These are phyloP conservation scores for Sebastes cheni DNA, from an alignment of 2,797 vertebrate species.

Conservation along the genomic window DNA sequence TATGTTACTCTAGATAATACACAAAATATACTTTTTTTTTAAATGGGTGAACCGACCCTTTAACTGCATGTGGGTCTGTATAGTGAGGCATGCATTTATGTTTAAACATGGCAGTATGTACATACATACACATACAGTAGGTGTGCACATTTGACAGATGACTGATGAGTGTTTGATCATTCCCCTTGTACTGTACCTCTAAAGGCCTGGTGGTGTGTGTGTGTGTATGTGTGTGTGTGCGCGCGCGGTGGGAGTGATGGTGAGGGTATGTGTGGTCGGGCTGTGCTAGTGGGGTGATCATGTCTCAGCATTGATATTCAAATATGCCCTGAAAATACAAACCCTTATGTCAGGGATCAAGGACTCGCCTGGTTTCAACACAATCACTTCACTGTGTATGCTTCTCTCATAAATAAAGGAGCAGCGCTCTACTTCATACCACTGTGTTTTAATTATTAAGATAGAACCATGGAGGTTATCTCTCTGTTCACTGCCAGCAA, in stretches of 20 bases:
- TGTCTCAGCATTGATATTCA: slow-evolving; percentile 81
- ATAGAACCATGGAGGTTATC: slow-evolving; percentile 77
- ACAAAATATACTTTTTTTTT: neutral
- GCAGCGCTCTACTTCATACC: slow-evolving; percentile 75
- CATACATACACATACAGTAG: neutral
- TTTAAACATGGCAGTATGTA: slow-evolving; percentile 8
- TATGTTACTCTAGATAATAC: neutral
- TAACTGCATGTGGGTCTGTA: neutral
- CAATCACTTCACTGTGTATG: slow-evolving; percentile 76
- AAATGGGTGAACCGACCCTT: neutral
- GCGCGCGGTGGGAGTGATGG: slow-evolving; percentile 9
- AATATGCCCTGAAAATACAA: slow-evolving; percentile 78
- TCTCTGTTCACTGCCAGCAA: slow-evolving; percentile 69
- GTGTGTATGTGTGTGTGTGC: neutral
- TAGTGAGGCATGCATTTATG: neutral
- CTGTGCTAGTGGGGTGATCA: slow-evolving; percentile 67
- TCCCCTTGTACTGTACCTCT: slow-evolving; percentile 26
- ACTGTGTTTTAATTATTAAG: slow-evolving; percentile 82
- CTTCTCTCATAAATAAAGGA: slow-evolving; percentile 80
- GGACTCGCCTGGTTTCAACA: slow-evolving; percentile 79
- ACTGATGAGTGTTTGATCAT: slow-evolving; percentile 63
- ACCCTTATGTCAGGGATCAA: slow-evolving; percentile 82
- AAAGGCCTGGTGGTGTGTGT: slow-evolving; percentile 29
- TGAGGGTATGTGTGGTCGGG: slow-evolving; percentile 50
- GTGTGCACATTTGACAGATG: slow-evolving; percentile 47